These are phyloP conservation scores for Arctopsyche grandis DNA, from an alignment of 1,140 invertebrate species.

Conservation along the genomic window DNA sequence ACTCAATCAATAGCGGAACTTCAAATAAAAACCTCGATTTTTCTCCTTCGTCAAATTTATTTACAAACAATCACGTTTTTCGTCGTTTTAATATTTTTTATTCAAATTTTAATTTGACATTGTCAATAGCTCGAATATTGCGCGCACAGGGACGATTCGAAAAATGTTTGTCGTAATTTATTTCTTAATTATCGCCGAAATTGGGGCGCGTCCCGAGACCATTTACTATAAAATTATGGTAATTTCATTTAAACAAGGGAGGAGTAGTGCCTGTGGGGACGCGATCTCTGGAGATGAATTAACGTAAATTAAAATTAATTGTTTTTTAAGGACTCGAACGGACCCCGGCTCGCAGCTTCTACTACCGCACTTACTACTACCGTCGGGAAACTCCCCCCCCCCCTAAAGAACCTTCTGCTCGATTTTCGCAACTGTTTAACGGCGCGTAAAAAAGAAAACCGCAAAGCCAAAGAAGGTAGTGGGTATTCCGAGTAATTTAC, in stretches of 20 bases:
- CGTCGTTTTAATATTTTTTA: not conserved
- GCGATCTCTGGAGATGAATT: conserved; percentile 31
- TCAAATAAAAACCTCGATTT: not conserved
- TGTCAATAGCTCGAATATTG: not conserved
- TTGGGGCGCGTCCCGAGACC: conserved; percentile 1
- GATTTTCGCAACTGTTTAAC: not conserved
- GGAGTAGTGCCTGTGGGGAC: not conserved
- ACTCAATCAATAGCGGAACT: not conserved
- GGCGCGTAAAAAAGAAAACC: not conserved
- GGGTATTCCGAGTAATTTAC: too few species aligned
- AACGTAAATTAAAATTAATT: conserved; percentile 45
- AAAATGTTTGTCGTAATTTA: not conserved
- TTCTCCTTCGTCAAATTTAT: not conserved
- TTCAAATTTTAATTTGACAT: not conserved
- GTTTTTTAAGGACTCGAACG: conserved; percentile 27
- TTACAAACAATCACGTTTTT: conserved; percentile 6
- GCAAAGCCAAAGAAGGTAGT: too few species aligned
- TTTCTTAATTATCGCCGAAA: conserved; percentile 24
- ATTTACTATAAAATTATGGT: conserved; percentile 38
- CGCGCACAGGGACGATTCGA: not conserved
- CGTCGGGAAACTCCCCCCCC: not conserved
- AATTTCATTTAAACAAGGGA: conserved; percentile 32
- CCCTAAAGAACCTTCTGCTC: not conserved
- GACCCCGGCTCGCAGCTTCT: not conserved
- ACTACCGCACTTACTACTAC: not conserved